Percentiles rank a stretch among this genome's conserved stretches.
Conservation (phyloP, 92 coral and sea anemone genomes). For the Pocillopora meandrina region DNA sequence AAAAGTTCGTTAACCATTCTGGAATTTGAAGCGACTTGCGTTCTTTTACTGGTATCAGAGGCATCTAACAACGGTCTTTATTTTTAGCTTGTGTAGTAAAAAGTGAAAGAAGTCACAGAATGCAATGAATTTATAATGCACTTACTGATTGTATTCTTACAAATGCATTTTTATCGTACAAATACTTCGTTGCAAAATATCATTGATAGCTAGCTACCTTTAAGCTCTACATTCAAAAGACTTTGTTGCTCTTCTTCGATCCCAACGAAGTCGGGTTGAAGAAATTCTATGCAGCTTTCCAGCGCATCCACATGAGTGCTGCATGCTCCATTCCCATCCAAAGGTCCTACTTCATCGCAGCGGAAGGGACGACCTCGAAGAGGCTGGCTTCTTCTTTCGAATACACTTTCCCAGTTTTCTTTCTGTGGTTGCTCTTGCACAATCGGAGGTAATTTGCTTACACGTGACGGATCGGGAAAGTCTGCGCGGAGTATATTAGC, state of each 20-base stretch:
- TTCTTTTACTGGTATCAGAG: no score
- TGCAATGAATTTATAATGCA: no score
- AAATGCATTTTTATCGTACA: no score
- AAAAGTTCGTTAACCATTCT: no score
- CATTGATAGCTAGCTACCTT: no score
- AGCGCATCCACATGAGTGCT: not conserved
- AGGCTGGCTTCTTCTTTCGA: not conserved
- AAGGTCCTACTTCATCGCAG: not conserved
- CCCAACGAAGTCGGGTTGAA: not conserved
- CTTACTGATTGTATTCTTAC: no score
- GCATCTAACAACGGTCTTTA: no score
- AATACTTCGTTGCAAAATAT: no score
- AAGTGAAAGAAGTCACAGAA: no score
- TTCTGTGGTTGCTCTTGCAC: not conserved
- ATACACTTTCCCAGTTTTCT: not conserved
- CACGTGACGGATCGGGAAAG: slow-evolving; percentile 27
- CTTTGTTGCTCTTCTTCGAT: not conserved
- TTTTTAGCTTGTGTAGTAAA: no score
- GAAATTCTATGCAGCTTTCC: not conserved
- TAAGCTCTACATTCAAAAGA: not conserved
- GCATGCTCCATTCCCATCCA: not conserved
- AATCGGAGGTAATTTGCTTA: not conserved
- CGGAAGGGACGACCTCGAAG: not conserved
- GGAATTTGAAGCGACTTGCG: no score
- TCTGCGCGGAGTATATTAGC: slow-evolving; percentile 29